phyloP scores from a whole-genome alignment of 2,797 vertebrate genomes.

The Lutjanus campechanus region DNA sequence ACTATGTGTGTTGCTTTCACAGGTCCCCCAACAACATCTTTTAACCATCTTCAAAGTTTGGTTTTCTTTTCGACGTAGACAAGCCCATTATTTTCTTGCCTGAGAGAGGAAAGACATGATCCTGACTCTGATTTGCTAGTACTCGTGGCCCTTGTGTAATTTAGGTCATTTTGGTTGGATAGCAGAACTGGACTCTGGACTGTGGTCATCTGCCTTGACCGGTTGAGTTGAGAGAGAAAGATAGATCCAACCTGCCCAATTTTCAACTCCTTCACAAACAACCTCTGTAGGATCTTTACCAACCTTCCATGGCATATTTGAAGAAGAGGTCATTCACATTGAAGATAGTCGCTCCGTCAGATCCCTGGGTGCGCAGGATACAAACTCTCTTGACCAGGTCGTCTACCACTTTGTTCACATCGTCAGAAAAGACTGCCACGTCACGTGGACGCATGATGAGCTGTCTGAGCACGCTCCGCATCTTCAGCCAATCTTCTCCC shows the following conservation, averaged over 20 bases:
- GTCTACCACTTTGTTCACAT: conserved; percentile 89
- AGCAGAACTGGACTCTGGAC: no score
- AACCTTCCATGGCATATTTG: conserved; percentile 98
- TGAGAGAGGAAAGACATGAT: no score
- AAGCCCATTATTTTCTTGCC: no score
- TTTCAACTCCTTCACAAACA: background rate
- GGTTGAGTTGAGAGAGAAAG: no score
- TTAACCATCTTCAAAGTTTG: no score
- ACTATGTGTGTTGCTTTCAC: no score
- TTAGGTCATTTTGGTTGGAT: no score
- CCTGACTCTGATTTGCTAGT: no score
- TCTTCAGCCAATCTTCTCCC: conserved; percentile 93
- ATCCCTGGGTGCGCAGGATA: conserved; percentile 81
- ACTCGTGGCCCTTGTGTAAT: no score
- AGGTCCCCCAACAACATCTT: no score
- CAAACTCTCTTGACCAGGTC: conserved; percentile 90
- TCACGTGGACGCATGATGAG: conserved; percentile 93
- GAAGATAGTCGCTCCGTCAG: conserved; percentile 87
- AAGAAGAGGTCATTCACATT: conserved; percentile 95
- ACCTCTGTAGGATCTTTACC: conserved; percentile 12
- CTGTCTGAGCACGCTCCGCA: conserved; percentile 93
- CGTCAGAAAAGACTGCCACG: conserved; percentile 89
- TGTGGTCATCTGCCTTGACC: no score
- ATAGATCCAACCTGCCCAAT: background rate
- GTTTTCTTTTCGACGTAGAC: no score